Base-by-base conservation (phyloP, 2,797 vertebrate species). In the Sternarchorhynchus goeldii region DNA sequence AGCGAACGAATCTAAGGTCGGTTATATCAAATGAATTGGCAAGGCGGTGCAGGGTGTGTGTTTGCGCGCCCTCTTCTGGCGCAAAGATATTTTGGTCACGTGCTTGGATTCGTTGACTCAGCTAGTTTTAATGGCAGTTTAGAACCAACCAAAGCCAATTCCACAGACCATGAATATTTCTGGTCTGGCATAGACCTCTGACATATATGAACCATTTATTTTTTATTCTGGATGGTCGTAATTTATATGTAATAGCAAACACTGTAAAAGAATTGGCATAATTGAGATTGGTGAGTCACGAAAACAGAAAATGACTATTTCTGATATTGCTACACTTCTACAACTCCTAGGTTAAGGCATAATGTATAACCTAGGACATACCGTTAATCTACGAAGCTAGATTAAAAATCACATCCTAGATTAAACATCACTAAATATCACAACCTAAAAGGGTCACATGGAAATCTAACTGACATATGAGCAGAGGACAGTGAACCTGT, bases 41-140 rank as follows among this genome's bases (percentile, higher is more conserved):
- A 71, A 45, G 55, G 63, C 78, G 56, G 74, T 71, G 36, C 57
- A 75, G 83, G 79, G 25, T 25, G 25, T 25, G 83, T 80, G 78
- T 80, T 41, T 81, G 79, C 77, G 80, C 71, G 90, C 91, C 91
- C 89, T 89, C 92, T 92, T 65, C 85, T 93, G 93, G 92, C 79
- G 21, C 53, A 71, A 6, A 67, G 55, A 29, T 59, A 83, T 76
- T 70, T 41, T 80, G 72, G 41, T 59, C 62, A 68, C n/a, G 50
- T 63, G 34, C 12, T 39, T 53, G 21, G 29, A 39, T 66, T 59
- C 60, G 25, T 39, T 76, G 67, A 56, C 25, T 69, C 41, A 53
- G 21, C 39, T 68, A 29, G 39, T 53, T 79, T 64, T 45, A 57
- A 76, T 18, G 73, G 21, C 73, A 70, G 20, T n/a, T 64, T 65